Evolutionary conservation across 2,113 vertebrate genomes (phyloP).

Genomic region (Oreochromis spilurus): DNA sequence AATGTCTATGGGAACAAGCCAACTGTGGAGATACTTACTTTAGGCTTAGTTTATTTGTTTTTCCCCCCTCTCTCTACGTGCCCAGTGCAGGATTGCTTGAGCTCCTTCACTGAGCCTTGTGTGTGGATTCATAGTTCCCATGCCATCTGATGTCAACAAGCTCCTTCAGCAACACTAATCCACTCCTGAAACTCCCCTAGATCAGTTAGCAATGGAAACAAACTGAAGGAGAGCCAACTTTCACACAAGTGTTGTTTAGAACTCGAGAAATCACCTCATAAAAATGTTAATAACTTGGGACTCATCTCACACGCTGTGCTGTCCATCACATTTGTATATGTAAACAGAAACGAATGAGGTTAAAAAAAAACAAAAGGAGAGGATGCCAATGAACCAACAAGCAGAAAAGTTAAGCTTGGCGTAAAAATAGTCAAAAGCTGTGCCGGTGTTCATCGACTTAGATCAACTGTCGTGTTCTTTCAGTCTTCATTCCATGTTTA

Average conservation of each 20-base stretch:
- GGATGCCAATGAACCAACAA: neutral
- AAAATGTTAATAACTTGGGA: neutral
- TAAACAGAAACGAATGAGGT: neutral
- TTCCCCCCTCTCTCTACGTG: slow-evolving; percentile 48
- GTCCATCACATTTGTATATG: neutral
- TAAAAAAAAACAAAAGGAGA: neutral
- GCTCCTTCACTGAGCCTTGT: slow-evolving; percentile 48
- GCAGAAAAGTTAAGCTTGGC: neutral
- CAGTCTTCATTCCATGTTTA: neutral
- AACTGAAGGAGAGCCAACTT: slow-evolving; percentile 7
- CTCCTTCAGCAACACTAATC: slow-evolving; percentile 61
- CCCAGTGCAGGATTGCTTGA: slow-evolving; percentile 45
- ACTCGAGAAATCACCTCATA: slow-evolving; percentile 3
- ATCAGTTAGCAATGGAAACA: slow-evolving; percentile 35
- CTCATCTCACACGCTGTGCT: neutral
- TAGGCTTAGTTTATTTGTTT: slow-evolving; percentile 60
- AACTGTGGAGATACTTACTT: slow-evolving; percentile 55
- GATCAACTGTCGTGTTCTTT: neutral
- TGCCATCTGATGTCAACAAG: slow-evolving; percentile 73
- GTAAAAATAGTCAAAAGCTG: neutral
- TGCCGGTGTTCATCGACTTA: neutral
- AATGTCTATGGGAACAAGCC: slow-evolving; percentile 55
- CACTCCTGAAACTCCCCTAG: slow-evolving; percentile 28
- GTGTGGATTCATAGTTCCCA: slow-evolving; percentile 58
- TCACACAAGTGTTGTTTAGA: slow-evolving; percentile 5